phyloP scores from a whole-genome alignment of 92 coral and sea anemone species.

The Phenganax marumi region DNA sequence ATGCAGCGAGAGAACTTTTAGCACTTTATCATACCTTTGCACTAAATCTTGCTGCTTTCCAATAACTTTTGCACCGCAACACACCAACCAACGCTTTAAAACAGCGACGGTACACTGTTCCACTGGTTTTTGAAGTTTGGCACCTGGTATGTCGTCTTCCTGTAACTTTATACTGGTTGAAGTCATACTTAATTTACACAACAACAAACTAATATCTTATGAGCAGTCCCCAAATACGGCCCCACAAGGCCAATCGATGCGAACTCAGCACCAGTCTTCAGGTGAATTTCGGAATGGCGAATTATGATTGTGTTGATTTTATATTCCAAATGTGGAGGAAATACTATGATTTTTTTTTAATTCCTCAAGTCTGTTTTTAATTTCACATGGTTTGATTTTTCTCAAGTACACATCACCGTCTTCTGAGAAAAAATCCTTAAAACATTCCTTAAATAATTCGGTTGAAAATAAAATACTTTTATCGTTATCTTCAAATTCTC shows the following conservation, averaged over 20 bases:
- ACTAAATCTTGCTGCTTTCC: conserved; percentile 12
- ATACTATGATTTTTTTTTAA: no score
- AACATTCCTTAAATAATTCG: no score
- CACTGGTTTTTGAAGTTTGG: neutral
- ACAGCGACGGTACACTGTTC: conserved; percentile 11
- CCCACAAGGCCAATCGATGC: neutral
- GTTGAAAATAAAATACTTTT: no score
- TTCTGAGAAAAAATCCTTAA: no score
- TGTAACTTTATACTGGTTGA: neutral
- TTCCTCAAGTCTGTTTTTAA: no score
- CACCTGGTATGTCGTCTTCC: conserved; percentile 14
- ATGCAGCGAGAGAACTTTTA: neutral
- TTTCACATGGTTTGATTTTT: no score
- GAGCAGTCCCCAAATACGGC: neutral
- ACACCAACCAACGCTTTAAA: neutral
- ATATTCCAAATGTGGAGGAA: no score
- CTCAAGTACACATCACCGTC: no score
- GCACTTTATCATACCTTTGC: neutral
- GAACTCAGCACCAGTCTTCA: no score
- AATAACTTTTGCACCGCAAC: conserved; percentile 2
- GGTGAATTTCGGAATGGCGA: no score
- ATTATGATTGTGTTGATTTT: no score
- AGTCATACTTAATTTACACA: neutral
- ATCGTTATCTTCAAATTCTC: no score
- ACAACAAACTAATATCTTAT: neutral